phyloP scores from a whole-genome alignment of 2,797 vertebrate genomes.

The Rhinichthys osculus region DNA sequence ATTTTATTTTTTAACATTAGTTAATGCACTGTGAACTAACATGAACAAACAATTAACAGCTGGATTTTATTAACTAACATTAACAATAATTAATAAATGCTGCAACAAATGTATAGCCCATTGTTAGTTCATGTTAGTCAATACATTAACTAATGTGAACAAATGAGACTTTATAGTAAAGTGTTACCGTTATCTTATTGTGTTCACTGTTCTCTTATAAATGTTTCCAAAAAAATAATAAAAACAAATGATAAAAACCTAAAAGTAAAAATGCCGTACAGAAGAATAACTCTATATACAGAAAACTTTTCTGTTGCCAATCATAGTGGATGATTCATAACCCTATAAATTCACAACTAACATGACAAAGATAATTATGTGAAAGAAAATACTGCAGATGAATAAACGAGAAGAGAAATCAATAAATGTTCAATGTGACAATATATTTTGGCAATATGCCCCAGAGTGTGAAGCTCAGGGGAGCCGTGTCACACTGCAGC shows the following conservation, averaged over 20 bases:
- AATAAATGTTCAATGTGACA: conserved; percentile 53
- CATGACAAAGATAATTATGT: neutral
- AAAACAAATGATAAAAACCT: neutral
- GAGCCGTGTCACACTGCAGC: conserved; percentile 52
- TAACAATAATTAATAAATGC: too few species aligned
- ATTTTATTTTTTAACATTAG: neutral
- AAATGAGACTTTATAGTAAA: neutral
- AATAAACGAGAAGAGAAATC: conserved; percentile 46
- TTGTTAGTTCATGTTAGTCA: too few species aligned
- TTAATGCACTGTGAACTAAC: neutral
- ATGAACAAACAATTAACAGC: too few species aligned
- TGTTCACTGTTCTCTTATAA: neutral
- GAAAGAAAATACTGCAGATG: conserved; percentile 2
- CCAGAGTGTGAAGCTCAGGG: conserved; percentile 40
- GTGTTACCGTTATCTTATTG: neutral
- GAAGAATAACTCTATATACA: neutral
- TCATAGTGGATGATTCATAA: neutral
- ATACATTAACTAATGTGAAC: too few species aligned
- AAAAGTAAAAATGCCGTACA: neutral
- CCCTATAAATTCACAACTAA: neutral
- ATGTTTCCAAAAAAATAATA: neutral
- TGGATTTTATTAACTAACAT: too few species aligned
- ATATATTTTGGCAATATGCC: conserved; percentile 45
- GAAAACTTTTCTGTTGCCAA: neutral
- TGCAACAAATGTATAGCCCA: too few species aligned